These are phyloP conservation scores for Harpagus bidentatus DNA, from an alignment of 2,113 vertebrate species.

Conservation along the genomic window DNA sequence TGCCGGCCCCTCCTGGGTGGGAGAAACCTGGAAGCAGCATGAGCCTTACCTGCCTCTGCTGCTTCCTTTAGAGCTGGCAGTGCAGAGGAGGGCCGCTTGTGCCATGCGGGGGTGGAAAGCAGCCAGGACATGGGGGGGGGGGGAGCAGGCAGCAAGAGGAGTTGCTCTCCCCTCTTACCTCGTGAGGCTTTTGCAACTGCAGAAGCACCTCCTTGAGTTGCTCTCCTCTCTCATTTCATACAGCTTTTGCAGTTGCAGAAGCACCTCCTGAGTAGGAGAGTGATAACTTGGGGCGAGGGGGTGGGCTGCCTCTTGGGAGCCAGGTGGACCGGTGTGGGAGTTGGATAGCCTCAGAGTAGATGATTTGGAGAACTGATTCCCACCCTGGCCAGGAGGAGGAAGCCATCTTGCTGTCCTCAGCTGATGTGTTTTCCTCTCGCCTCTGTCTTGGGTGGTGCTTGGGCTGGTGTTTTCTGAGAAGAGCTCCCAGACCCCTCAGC, in stretches of 20 bases:
- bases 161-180: fast-evolving
- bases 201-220: not conserved
- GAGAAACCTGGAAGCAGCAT: not conserved
- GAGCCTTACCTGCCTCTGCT: not conserved
- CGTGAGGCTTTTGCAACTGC: fast-evolving
- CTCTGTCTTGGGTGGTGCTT: fast-evolving
- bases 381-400: not conserved
- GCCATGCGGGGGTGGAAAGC: not conserved
- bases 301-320: not conserved
- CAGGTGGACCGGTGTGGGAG: not conserved
- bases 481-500: not conserved
- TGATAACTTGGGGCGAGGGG: fast-evolving
- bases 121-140: fast-evolving
- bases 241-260: not conserved
- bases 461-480: not conserved
- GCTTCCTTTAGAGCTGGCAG: not conserved
- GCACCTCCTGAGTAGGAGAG: not conserved
- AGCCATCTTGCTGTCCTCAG: not conserved
- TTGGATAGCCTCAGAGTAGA: not conserved
- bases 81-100: fast-evolving
- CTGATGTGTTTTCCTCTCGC: fast-evolving
- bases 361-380: not conserved
- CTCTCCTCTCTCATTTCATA: not conserved
- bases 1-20: not conserved
- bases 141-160: not conserved